phyloP scores from a whole-genome alignment of 2,797 vertebrate genomes.

The Erithacus rubecula region DNA sequence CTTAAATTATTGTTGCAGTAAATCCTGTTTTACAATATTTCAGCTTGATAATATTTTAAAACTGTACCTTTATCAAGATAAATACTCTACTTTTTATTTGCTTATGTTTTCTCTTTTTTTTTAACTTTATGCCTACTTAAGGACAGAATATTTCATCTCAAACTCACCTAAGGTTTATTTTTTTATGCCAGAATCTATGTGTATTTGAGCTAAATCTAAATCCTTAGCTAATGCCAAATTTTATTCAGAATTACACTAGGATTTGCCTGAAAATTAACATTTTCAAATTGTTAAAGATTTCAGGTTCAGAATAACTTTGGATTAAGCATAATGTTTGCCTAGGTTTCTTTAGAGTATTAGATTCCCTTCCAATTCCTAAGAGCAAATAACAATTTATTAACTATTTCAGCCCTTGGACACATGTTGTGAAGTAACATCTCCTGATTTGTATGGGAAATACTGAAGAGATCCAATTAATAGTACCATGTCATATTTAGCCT shows the following conservation, averaged over 20 bases:
- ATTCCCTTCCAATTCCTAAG: neutral
- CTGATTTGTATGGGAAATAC: neutral
- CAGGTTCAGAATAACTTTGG: constrained; percentile 7
- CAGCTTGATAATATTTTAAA: constrained; percentile 74
- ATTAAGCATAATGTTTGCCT: neutral
- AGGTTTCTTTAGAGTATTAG: neutral
- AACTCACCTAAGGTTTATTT: neutral
- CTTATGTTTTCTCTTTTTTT: constrained; percentile 29
- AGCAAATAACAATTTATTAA: neutral
- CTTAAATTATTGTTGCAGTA: constrained; percentile 75
- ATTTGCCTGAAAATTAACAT: constrained; percentile 42
- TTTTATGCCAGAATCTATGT: neutral
- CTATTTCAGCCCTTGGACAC: neutral
- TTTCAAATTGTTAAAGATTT: constrained; percentile 12
- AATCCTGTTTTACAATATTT: constrained; percentile 74
- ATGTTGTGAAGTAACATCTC: neutral
- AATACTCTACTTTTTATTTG: constrained; percentile 63
- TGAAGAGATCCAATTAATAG: neutral
- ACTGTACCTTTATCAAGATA: constrained; percentile 69
- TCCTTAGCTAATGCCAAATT: neutral
- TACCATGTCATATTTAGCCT: neutral
- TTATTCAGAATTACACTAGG: constrained; percentile 10
- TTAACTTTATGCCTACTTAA: neutral
- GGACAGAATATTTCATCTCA: constrained; percentile 19
- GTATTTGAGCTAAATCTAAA: constrained; percentile 1